phyloP scores from a whole-genome alignment of 2,113 vertebrate species.

The Serinus canaria region DNA sequence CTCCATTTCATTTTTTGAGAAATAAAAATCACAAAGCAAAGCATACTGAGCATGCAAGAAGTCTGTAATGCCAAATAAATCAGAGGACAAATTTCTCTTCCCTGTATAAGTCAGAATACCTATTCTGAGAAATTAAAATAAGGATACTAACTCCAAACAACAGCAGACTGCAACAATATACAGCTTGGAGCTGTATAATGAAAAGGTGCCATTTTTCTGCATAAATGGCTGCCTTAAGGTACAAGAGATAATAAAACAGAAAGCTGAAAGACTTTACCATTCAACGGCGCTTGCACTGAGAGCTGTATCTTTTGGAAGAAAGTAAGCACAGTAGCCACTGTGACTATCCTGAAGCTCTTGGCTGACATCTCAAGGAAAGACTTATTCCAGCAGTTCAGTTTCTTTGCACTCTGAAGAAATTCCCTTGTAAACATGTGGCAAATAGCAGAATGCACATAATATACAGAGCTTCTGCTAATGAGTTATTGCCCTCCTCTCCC shows the following conservation, averaged over 20 bases:
- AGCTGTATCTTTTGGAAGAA: slow-evolving; percentile 39
- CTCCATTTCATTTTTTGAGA: not conserved
- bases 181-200: not conserved
- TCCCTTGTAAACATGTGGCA: not conserved
- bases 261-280: slow-evolving; percentile 68
- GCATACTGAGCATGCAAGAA: not conserved
- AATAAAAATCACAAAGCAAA: not conserved
- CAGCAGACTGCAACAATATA: not conserved
- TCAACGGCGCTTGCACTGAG: slow-evolving; percentile 45
- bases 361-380: slow-evolving; percentile 61
- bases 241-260: not conserved
- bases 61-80: not conserved
- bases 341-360: slow-evolving; percentile 1
- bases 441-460: not conserved
- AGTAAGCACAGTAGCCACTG: slow-evolving; percentile 11
- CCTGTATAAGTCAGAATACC: not conserved
- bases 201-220: not conserved
- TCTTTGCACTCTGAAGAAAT: not conserved
- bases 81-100: not conserved
- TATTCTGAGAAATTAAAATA: not conserved
- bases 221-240: not conserved
- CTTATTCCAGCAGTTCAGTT: not conserved
- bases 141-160: not conserved
- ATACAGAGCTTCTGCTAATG: not conserved
- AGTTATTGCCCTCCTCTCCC: not conserved